Evolutionary conservation across 2,888 invertebrate genomes (phyloP).

Genomic region (Candidula unifasciata): DNA sequence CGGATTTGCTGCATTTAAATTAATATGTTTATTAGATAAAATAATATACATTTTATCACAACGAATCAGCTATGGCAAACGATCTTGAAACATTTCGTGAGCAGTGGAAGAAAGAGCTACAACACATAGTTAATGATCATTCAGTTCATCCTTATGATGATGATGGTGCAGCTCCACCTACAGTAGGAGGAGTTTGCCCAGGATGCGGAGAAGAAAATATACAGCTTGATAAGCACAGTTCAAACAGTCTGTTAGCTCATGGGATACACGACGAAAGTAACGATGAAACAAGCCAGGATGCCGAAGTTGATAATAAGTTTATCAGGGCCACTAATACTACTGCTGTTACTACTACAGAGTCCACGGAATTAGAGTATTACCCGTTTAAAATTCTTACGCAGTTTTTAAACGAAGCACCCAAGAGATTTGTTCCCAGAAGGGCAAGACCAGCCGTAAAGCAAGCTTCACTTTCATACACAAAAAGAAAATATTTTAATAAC

Average conservation of each 20-base stretch:
- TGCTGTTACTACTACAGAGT: neutral
- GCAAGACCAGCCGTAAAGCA: neutral
- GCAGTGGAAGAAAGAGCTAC: conserved; percentile 42
- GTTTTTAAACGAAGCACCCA: conserved; percentile 51
- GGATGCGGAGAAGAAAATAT: too few species aligned
- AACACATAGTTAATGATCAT: neutral
- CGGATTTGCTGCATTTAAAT: neutral
- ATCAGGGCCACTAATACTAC: neutral
- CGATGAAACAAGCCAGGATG: conserved; percentile 34
- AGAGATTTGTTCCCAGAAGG: neutral
- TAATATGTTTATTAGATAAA: neutral
- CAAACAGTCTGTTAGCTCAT: neutral
- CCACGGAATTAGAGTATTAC: conserved; percentile 35
- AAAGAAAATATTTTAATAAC: conserved; percentile 45
- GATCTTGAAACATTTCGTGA: conserved; percentile 45
- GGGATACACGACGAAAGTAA: neutral
- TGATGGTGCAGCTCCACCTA: neutral
- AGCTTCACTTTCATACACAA: neutral
- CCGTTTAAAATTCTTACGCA: conserved; percentile 50
- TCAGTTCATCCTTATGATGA: neutral
- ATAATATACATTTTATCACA: neutral
- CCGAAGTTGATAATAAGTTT: neutral
- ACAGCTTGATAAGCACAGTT: neutral
- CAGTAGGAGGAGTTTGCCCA: neutral
- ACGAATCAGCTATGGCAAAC: neutral